Conservation (phyloP, 2,888 invertebrate genomes). For the Isoperla grammatica region DNA sequence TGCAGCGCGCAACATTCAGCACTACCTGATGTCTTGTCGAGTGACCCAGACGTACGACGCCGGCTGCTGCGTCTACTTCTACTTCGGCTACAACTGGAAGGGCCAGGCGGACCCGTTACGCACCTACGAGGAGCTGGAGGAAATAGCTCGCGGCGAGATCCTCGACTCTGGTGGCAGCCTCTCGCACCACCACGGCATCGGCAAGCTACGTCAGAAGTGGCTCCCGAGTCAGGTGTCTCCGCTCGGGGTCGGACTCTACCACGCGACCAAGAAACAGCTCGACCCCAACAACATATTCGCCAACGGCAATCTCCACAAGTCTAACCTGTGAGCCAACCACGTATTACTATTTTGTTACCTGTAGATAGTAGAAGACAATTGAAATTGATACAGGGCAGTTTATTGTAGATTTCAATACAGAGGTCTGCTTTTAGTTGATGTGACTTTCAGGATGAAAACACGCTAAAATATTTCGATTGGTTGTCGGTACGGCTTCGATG, state of each 20-base stretch:
- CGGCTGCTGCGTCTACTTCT: conserved; percentile 94
- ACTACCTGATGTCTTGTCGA: conserved; percentile 68
- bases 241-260: conserved; percentile 68
- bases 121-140: conserved; percentile 83
- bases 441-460: too few species aligned
- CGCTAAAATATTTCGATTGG: too few species aligned
- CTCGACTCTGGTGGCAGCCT: conserved; percentile 85
- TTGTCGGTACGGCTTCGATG: too few species aligned
- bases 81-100: conserved; percentile 76
- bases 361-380: too few species aligned
- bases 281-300: conserved; percentile 96
- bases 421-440: too few species aligned
- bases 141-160: conserved; percentile 85
- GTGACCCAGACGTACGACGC: conserved; percentile 97
- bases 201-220: conserved; percentile 87
- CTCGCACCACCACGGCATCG: conserved; percentile 96
- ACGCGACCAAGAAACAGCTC: conserved; percentile 76
- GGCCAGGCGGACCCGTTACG: conserved; percentile 61
- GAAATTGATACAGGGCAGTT: too few species aligned
- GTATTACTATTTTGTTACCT: too few species aligned
- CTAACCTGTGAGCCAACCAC: conserved; percentile 14
- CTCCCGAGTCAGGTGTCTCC: conserved; percentile 77
- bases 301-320: conserved; percentile 62
- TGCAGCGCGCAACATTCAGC: conserved; percentile 49
- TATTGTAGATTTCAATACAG: too few species aligned